These are phyloP conservation scores for Tetragnatha montana DNA, from an alignment of 2,888 invertebrate genomes.

Conservation along the genomic window DNA sequence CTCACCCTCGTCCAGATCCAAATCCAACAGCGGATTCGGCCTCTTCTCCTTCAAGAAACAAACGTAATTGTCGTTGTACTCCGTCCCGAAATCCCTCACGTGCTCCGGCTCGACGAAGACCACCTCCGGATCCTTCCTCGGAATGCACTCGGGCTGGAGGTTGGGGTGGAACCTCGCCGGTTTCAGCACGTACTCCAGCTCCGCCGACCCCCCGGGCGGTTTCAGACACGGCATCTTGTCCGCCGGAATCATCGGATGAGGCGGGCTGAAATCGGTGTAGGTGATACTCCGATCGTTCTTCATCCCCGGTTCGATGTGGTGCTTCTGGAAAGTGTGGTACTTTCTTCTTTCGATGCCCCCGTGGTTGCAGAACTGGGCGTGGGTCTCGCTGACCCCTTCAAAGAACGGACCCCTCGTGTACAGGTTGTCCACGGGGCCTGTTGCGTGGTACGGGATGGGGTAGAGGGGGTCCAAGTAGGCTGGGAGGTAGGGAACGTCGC, in stretches of 20 bases:
- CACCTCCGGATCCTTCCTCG: constrained; percentile 44
- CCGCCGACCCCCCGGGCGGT: not conserved
- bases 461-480: constrained; percentile 41
- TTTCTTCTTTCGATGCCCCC: not conserved
- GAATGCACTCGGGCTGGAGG: not conserved
- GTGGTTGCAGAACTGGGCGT: constrained; percentile 29
- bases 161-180: not conserved
- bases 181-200: constrained; percentile 11
- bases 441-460: not conserved
- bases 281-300: constrained; percentile 54
- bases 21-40: constrained; percentile 1
- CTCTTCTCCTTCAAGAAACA: constrained; percentile 39
- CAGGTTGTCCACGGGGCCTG: constrained; percentile 21
- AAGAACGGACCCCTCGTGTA: constrained; percentile 49
- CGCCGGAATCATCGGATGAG: constrained; percentile 21
- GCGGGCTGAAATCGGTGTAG: constrained; percentile 50
- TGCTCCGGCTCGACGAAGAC: constrained; percentile 40
- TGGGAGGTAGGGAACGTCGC: constrained; percentile 49
- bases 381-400: constrained; percentile 49
- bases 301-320: constrained; percentile 56
- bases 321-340: constrained; percentile 36
- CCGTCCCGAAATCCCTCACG: constrained; percentile 27
- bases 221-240: constrained; percentile 38
- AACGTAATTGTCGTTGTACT: constrained; percentile 32
- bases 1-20: constrained; percentile 1